Evolutionary conservation across 2,888 invertebrate species (phyloP), one percentile per base, ranked within the genome.

Genomic region (Anorthoa munda): DNA sequence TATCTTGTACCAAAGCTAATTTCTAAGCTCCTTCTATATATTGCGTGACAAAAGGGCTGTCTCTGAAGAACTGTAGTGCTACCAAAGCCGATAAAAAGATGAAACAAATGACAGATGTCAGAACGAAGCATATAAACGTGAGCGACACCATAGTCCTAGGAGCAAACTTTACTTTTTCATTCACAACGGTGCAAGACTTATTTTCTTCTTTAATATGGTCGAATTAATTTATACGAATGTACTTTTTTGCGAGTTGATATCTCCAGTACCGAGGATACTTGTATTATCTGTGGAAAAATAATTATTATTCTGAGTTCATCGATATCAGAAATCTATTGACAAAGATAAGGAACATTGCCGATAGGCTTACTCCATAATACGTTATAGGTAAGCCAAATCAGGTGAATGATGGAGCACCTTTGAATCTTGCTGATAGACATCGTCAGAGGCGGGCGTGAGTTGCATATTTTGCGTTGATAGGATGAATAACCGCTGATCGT

Each of bases 241-340:
- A 3, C 39, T 53, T 59, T 55, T 45, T 66, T 56, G n/a, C 12
- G 7, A 77, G 48, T 70, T 26, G 4, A 46, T 70, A 21, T 72
- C 39, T 48, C 61, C 55, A 45, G 50, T 46, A 17, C 13, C n/a
- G 48, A 48, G n/a, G 45, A 50, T 63, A 72, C 55, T 76, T 70
- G 74, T 51, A 59, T 48, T 66, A 81, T 72, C 84, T 84, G 84
- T 64, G 71, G 51, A 77, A 81, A 81, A 63, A 68, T 46, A 23
- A 59, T 15, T 39, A n/a, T 53, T 26, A 60, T 46, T 31, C 45
- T 50, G 9, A 45, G n/a, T 59, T 50, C 21, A 18, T 26, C 55
- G 15, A 1, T 76, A 59, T 18, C 78, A 15, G 13, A 15, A 67
- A 74, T 67, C 17, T 59, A 51, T 59, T 53, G n/a, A 21, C 39